These are phyloP conservation scores for Pseudopleuronectes americanus DNA, from an alignment of 2,797 vertebrate species.

Conservation along the genomic window DNA sequence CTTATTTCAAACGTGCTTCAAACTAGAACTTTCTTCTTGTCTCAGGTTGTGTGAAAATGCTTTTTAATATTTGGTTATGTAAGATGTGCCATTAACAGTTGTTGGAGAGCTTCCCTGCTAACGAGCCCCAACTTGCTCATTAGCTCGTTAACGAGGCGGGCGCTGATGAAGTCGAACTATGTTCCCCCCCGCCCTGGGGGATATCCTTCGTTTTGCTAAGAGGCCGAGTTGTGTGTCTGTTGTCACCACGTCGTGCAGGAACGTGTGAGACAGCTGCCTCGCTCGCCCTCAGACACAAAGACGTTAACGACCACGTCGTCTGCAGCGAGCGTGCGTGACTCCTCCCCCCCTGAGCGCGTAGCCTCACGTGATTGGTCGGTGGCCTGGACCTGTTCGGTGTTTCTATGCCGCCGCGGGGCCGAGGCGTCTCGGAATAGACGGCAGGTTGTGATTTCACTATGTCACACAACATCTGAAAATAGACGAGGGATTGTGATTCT, in stretches of 20 bases:
- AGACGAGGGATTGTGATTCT: slow-evolving; percentile 25
- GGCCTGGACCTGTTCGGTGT: too few species aligned
- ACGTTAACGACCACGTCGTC: slow-evolving; percentile 8
- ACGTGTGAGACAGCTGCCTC: slow-evolving; percentile 41
- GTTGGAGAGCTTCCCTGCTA: neutral
- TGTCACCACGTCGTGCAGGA: slow-evolving; percentile 35
- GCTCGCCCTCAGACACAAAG: slow-evolving; percentile 24
- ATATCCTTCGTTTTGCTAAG: slow-evolving; percentile 9
- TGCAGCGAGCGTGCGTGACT: neutral
- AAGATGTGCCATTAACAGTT: too few species aligned
- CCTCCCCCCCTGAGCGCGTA: too few species aligned
- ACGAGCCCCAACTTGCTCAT: neutral
- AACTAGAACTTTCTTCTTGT: too few species aligned
- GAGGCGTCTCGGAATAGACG: too few species aligned
- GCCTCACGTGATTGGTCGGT: too few species aligned
- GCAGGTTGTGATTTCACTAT: slow-evolving; percentile 6
- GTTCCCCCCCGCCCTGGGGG: neutral
- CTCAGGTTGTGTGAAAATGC: too few species aligned
- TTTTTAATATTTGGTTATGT: too few species aligned
- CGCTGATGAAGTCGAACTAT: neutral
- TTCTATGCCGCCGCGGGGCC: too few species aligned
- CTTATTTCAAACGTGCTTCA: too few species aligned
- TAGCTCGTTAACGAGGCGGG: slow-evolving; percentile 10
- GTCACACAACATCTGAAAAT: slow-evolving; percentile 43
- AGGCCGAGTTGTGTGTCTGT: slow-evolving; percentile 32